Evolutionary conservation across 2,797 vertebrate species (phyloP).

Genomic region (Lagorchestes hirsutus): DNA sequence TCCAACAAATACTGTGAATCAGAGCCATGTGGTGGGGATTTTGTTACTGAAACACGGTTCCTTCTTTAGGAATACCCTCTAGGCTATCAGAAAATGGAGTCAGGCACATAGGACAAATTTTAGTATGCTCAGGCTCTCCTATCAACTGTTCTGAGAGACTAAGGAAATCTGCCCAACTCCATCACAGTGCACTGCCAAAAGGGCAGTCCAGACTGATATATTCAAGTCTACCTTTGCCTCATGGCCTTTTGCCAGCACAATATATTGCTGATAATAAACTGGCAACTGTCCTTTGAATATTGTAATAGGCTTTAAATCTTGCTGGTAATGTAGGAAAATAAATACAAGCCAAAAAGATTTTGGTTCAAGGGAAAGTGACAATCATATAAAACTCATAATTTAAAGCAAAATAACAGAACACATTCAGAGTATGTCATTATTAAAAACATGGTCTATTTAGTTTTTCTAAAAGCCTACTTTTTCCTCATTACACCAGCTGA

Average conservation of each 20-base stretch:
- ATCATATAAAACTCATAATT: slow-evolving; percentile 31
- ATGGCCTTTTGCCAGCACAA: background rate
- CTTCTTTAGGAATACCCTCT: slow-evolving; percentile 34
- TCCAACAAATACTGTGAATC: background rate
- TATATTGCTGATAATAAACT: slow-evolving; percentile 51
- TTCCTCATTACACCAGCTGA: background rate
- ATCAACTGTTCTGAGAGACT: background rate
- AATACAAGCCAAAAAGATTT: slow-evolving; percentile 43
- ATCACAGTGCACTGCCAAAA: slow-evolving; percentile 3
- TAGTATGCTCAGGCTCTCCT: background rate
- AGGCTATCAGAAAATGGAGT: background rate
- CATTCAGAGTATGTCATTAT: background rate
- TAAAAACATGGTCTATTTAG: background rate
- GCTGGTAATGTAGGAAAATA: slow-evolving; percentile 54
- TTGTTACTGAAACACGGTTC: background rate
- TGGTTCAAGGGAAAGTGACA: slow-evolving; percentile 35
- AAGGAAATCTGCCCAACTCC: background rate
- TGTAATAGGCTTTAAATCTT: slow-evolving; percentile 49
- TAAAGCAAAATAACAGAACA: slow-evolving; percentile 40
- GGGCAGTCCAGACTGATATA: background rate
- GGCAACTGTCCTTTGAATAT: slow-evolving; percentile 8
- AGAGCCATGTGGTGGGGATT: background rate
- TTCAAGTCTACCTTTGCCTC: background rate
- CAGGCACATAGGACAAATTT: background rate
- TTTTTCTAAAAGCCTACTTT: background rate